These are phyloP conservation scores for Ctenosaura bakeri DNA, from an alignment of 2,797 vertebrate species.

Conservation along the genomic window DNA sequence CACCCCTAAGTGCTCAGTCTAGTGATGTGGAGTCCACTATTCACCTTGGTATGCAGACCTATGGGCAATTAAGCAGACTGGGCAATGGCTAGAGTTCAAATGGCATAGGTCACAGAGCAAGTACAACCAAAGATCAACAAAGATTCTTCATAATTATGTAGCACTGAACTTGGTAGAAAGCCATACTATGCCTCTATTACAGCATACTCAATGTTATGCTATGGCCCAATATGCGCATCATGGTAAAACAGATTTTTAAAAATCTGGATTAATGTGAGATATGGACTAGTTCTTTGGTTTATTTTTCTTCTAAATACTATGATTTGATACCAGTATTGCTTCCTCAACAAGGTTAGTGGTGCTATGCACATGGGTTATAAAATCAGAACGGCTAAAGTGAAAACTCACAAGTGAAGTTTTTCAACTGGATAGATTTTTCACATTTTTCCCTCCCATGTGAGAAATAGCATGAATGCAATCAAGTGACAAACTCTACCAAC, in stretches of 20 bases:
- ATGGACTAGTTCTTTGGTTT: neutral
- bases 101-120: too few species aligned
- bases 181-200: too few species aligned
- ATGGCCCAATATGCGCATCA: neutral
- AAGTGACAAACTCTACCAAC: neutral
- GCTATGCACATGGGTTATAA: neutral
- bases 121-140: too few species aligned
- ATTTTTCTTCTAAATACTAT: too few species aligned
- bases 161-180: too few species aligned
- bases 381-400: neutral
- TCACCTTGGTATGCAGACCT: too few species aligned
- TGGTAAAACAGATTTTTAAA: neutral
- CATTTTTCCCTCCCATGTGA: neutral
- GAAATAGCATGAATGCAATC: neutral
- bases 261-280: neutral
- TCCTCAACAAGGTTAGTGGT: neutral
- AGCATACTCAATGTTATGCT: too few species aligned
- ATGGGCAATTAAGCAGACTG: too few species aligned
- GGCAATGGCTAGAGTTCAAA: too few species aligned
- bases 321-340: neutral
- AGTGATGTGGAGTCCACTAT: too few species aligned
- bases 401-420: neutral
- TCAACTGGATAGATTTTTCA: neutral
- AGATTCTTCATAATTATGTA: too few species aligned
- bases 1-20: too few species aligned